Base-by-base conservation (phyloP, 2,888 invertebrate genomes). In the Sepioteuthis lessoniana region DNA sequence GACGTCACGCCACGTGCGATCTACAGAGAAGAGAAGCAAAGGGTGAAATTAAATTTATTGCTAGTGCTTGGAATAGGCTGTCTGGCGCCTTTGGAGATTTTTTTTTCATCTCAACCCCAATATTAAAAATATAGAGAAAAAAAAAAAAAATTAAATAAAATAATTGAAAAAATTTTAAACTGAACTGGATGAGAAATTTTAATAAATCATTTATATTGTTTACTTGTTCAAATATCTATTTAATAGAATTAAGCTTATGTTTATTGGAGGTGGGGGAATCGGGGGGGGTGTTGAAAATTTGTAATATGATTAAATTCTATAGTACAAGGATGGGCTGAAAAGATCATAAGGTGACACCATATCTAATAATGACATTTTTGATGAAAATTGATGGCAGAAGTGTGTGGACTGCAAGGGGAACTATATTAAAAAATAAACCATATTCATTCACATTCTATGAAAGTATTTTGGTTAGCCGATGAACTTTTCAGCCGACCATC, bases 1-100 rank as follows among this genome's bases (percentile, higher is more conserved):
- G 93, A 93, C 93, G 93, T 60, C 93, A 93, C 93, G 93, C 93
- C 93, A 93, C 93, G 93, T 93, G 93, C 93, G 93, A 93, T 93
- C 93, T 93, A 93, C 93, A 93, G 93, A 93, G 93, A 93, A 93
- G 93, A 93, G 93, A 93, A 93, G 93, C 93, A 93, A 60, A 93
- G 93, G 93, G 60, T 93, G 47, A 93, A 93, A 93, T 93, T 60
- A 93, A 93, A 93, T 93, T 47, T 93, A 60, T 93, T 93, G 46
- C 92, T 92, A 92, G 92, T 92, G 92, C 92, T 92, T 47, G 13
- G 55, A 93, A 60, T 35, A 93, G 93, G 93, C 93, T 38, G 47
- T 93, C 60, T 93, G 93, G 93, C 93, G 60, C 93, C 93, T 60
- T 93, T 47, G 60, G 31, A 93, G 47, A 93, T 38, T 31, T 91